Base-by-base conservation (phyloP, 2,797 vertebrate species). In the Champsocephalus esox region DNA sequence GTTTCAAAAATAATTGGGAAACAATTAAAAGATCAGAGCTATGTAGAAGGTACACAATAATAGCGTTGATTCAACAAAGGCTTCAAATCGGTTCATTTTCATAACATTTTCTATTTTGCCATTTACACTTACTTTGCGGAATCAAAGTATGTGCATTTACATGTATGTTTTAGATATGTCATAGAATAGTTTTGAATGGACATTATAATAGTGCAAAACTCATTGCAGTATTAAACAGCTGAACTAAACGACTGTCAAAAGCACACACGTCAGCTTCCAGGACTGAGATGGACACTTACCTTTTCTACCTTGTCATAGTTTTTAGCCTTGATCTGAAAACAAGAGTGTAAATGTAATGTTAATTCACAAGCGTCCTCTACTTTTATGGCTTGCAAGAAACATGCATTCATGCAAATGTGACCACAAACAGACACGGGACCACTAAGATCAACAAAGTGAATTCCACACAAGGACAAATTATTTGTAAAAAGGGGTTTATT, bases 281-380 rank as follows among this genome's bases (percentile, higher is more conserved):
- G 43, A 54, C 70, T 61, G 61, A 57, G 69, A 56, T 51, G 34
- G 68, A 66, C 75, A 95, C 97, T 98, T 95, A 99, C 98, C 98
- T 99, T 99, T 94, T 99, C 98, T 94, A 99, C 98, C 78, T 98
- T 99, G 96, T 99, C 98, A 96, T 99, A 99, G 96, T 99, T 99
- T 99, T 99, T 99, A 92, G 97, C 98, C 96, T 99, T 99, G 94
- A 99, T 96, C 98, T 99, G 96, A 76, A 96, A 94, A 95, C 91
- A 80, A 95, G 82, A 95, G 92, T 94, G 91, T 88, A 95, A 92
- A 95, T 88, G 84, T 71, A 93, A 70, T 12, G 85, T 95, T 95
- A 93, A 90, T 88, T 84, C 65, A 86, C 70, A 51, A n/a, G 3
- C 49, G 50, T 77, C 58, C 63, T 73, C 48, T 54, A 57, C 56